Conservation (phyloP, 2,113 vertebrate genomes). For the Trogon surrucura region DNA sequence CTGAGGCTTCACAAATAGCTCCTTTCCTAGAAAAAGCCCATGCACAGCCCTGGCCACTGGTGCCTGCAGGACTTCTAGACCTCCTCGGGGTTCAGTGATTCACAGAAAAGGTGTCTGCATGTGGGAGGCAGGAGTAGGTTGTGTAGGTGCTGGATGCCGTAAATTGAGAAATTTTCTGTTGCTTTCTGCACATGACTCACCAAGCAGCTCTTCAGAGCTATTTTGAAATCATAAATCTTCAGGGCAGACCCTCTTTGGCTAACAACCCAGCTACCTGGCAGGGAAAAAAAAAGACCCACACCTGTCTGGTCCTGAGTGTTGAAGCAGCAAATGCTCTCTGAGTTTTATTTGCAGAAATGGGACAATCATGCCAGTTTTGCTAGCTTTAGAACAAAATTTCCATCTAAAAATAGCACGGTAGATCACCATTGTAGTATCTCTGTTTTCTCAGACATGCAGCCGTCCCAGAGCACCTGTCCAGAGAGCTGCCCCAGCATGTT, state of each 20-base stretch:
- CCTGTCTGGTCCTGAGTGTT: not conserved
- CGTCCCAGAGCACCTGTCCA: not conserved
- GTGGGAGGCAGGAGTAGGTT: not conserved
- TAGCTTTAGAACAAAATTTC: not conserved
- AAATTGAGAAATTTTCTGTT: not conserved
- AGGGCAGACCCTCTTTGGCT: not conserved
- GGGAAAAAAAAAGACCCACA: not conserved
- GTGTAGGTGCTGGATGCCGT: not conserved
- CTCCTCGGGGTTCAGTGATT: not conserved
- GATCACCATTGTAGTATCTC: not conserved
- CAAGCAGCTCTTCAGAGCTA: not conserved
- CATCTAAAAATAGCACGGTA: not conserved
- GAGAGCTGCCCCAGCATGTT: not conserved
- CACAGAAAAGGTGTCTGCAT: not conserved
- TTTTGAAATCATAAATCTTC: not conserved
- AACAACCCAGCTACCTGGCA: not conserved
- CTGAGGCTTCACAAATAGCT: not conserved
- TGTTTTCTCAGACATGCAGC: not conserved
- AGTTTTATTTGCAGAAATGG: not conserved
- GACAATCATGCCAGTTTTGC: not conserved
- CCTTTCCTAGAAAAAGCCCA: not conserved
- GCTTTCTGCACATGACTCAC: not conserved
- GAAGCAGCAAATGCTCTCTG: not conserved
- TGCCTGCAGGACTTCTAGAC: not conserved
- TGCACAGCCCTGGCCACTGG: not conserved